phyloP scores from a whole-genome alignment of 2,797 vertebrate genomes.

The Bothrops alternatus region DNA sequence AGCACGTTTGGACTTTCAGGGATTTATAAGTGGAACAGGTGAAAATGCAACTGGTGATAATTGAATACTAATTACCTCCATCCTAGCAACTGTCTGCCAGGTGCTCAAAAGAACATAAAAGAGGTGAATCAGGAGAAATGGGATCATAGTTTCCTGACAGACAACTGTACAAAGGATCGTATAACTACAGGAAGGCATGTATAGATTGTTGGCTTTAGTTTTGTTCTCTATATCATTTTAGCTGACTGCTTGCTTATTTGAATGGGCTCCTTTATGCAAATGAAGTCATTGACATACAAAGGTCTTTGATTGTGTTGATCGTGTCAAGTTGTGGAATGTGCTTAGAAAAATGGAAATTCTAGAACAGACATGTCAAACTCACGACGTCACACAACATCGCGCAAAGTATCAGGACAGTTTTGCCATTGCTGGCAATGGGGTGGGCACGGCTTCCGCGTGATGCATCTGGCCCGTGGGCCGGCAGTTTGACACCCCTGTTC shows the following conservation, averaged over 20 bases:
- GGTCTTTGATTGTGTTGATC: not conserved
- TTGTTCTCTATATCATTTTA: not conserved
- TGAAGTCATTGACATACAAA: not conserved
- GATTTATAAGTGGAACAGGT: constrained; percentile 34
- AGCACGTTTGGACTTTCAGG: constrained; percentile 37
- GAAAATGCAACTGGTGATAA: constrained; percentile 48
- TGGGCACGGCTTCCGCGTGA: too few relatives aligned
- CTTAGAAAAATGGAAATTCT: not conserved
- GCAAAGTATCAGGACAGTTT: too few relatives aligned
- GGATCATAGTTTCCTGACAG: constrained; percentile 4
- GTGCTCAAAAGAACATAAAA: constrained; percentile 48
- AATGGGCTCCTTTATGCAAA: not conserved
- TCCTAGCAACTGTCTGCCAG: constrained; percentile 50
- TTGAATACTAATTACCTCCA: constrained; percentile 34
- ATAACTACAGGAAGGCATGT: not conserved
- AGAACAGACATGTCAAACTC: too few relatives aligned
- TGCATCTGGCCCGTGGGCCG: too few relatives aligned
- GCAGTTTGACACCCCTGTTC: not conserved
- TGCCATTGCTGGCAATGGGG: too few relatives aligned
- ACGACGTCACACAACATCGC: too few relatives aligned
- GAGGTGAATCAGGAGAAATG: constrained; percentile 7
- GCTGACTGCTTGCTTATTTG: not conserved
- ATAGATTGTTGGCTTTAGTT: not conserved
- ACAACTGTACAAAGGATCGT: not conserved
- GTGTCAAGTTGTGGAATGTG: not conserved